Percentiles rank a stretch among this genome's conserved stretches.
Evolutionary conservation across 2,113 vertebrate genomes (phyloP).

Genomic region (Micronycteris hirsuta): DNA sequence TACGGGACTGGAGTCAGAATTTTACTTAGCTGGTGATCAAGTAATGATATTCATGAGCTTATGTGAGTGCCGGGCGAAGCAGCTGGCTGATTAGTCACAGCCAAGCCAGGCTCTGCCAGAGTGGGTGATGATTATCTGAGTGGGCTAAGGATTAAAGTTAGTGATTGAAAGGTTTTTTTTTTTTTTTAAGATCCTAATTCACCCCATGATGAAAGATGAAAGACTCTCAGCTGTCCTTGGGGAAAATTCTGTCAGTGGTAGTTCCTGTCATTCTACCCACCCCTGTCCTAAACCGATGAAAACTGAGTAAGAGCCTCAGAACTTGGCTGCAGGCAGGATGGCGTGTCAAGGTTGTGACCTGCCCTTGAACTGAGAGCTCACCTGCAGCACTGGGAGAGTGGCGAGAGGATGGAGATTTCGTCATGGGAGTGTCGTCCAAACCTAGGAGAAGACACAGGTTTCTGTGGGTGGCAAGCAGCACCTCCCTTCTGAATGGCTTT

Average conservation of each 20-base stretch:
- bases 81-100: neutral
- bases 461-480: neutral
- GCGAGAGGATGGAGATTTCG: conserved; percentile 93
- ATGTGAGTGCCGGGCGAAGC: neutral
- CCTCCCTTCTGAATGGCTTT: fast-evolving
- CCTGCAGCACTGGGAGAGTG: conserved; percentile 94
- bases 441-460: conserved; percentile 75
- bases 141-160: neutral
- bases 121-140: neutral
- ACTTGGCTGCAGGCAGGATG: neutral
- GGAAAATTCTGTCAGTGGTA: neutral
- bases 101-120: neutral
- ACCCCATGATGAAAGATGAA: neutral
- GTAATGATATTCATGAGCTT: neutral
- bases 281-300: neutral
- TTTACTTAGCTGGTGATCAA: neutral
- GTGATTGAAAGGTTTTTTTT: neutral
- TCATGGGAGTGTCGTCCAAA: conserved; percentile 93
- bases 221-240: neutral
- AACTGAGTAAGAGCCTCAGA: neutral
- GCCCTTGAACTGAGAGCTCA: conserved; percentile 77
- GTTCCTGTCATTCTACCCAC: fast-evolving
- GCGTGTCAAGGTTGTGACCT: neutral
- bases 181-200: neutral
- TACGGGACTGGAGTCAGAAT: neutral